phyloP scores from a whole-genome alignment of 2,797 vertebrate species.

The Myotis myotis region DNA sequence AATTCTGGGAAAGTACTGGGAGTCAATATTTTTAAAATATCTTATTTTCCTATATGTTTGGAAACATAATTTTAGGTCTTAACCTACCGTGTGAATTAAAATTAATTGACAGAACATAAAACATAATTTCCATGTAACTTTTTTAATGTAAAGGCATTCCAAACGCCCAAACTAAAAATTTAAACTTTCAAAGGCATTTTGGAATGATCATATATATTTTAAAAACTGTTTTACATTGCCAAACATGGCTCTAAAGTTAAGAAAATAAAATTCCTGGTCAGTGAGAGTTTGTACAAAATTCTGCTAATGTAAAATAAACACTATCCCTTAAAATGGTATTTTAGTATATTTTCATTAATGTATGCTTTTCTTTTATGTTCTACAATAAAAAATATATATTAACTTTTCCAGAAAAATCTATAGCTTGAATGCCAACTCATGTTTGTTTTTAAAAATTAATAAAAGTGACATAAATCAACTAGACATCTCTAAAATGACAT shows the following conservation, averaged over 20 bases:
- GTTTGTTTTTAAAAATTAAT: constrained; percentile 41
- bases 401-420: background rate
- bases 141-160: background rate
- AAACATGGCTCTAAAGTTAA: constrained; percentile 4
- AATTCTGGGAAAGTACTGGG: background rate
- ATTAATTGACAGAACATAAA: background rate
- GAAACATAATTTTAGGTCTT: constrained; percentile 38
- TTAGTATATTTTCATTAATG: background rate
- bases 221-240: background rate
- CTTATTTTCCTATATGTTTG: background rate
- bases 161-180: constrained; percentile 30
- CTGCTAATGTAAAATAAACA: background rate
- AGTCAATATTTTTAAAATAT: background rate
- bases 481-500: background rate
- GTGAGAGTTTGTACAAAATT: background rate
- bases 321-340: background rate
- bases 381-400: background rate
- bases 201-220: background rate
- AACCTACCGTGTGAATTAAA: background rate
- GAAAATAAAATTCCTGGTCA: constrained; percentile 31
- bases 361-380: background rate
- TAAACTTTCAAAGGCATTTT: constrained; percentile 32
- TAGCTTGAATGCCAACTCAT: background rate
- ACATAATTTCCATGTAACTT: background rate
- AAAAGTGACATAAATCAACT: constrained; percentile 23